These are phyloP conservation scores for Muscicapa adusta DNA, from an alignment of 2,113 vertebrate species.

Conservation along the genomic window DNA sequence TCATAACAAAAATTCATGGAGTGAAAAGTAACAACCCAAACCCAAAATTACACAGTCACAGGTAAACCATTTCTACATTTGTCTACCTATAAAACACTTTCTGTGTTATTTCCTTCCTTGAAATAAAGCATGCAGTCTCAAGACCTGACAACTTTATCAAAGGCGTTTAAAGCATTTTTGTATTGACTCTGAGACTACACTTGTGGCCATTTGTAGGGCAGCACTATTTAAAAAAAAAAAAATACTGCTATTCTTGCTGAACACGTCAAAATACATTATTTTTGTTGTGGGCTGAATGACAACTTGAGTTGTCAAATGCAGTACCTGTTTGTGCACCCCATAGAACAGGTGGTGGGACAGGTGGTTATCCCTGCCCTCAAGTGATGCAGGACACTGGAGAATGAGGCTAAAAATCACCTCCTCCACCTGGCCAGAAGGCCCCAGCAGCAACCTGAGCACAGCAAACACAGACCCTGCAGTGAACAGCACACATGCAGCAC, in stretches of 20 bases:
- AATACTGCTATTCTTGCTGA: background rate
- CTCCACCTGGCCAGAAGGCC: background rate
- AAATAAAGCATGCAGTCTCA: background rate
- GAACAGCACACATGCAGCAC: background rate
- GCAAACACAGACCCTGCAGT: background rate
- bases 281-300: background rate
- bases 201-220: background rate
- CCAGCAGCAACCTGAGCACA: background rate
- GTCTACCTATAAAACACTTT: background rate
- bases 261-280: background rate
- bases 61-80: background rate
- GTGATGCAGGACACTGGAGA: background rate
- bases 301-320: background rate
- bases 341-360: background rate
- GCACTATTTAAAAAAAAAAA: background rate
- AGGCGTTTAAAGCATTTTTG: background rate
- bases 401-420: background rate
- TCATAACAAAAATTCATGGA: background rate
- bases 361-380: background rate
- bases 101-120: background rate
- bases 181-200: background rate
- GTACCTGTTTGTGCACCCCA: background rate
- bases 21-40: background rate
- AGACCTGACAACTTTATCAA: background rate
- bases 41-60: background rate